These are phyloP conservation scores for Zhuqinia jingwanae DNA, from an alignment of 2,888 invertebrate species.

Conservation along the genomic window DNA sequence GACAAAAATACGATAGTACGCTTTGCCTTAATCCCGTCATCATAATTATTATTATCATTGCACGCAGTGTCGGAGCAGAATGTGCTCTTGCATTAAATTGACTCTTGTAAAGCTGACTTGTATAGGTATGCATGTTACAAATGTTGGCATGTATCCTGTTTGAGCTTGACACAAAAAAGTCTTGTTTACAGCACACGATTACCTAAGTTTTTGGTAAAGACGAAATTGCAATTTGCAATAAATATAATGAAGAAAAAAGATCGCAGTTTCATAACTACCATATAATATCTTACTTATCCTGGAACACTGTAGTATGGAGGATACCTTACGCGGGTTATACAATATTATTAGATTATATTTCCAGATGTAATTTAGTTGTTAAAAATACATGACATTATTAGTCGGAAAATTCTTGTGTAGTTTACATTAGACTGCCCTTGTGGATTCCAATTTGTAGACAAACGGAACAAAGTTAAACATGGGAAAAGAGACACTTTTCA, in stretches of 20 bases:
- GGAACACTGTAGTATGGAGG: too few species aligned
- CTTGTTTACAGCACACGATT: neutral
- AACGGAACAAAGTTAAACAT: neutral
- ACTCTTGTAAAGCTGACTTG: neutral
- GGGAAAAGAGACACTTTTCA: neutral
- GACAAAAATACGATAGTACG: neutral
- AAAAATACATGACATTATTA: conserved; percentile 11
- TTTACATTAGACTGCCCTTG: conserved; percentile 38
- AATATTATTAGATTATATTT: too few species aligned
- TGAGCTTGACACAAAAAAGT: neutral
- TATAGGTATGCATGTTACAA: neutral
- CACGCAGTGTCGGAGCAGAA: neutral
- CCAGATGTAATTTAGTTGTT: conserved; percentile 11
- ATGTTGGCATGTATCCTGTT: conserved; percentile 29
- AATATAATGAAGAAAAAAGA: conserved; percentile 34
- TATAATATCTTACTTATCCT: too few species aligned
- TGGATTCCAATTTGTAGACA: conserved; percentile 19
- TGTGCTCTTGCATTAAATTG: conserved; percentile 31
- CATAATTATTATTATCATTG: conserved; percentile 18
- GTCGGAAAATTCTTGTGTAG: neutral
- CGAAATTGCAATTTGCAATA: conserved; percentile 37
- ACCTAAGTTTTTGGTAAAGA: neutral
- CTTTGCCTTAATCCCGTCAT: conserved; percentile 10
- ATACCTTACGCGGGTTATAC: too few species aligned
- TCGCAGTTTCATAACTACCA: conserved; percentile 7